Evolutionary conservation across 1,140 invertebrate species (phyloP).

Genomic region (Ostrea edulis): DNA sequence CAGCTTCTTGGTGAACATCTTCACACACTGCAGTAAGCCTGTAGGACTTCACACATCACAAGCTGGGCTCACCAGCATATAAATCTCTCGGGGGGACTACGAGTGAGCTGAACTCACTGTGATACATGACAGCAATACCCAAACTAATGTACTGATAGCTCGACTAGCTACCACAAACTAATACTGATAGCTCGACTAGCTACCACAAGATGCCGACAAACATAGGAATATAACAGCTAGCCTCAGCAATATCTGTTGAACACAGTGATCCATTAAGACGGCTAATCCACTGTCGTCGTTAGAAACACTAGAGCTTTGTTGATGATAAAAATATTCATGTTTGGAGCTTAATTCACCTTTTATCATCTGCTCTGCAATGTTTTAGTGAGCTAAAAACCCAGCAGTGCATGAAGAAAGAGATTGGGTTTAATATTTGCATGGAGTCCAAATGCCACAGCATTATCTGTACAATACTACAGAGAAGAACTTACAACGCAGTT

Average conservation of each 20-base stretch:
- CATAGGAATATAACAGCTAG: no score
- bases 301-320: neutral
- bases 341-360: neutral
- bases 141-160: no score
- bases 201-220: no score
- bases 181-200: no score
- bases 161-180: no score
- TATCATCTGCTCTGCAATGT: neutral
- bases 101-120: neutral
- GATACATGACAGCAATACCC: no score
- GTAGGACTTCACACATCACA: neutral
- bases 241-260: no score
- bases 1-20: neutral
- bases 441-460: no score
- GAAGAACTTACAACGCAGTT: no score
- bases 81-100: neutral
- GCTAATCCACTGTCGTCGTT: neutral
- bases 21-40: neutral
- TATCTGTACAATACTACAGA: no score
- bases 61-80: neutral
- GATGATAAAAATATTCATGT: neutral
- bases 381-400: neutral
- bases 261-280: neutral
- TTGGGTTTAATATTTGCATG: no score
- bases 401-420: no score